Evolutionary conservation across 2,888 invertebrate species (phyloP).

Genomic region (Thysanoteuthis rhombus): DNA sequence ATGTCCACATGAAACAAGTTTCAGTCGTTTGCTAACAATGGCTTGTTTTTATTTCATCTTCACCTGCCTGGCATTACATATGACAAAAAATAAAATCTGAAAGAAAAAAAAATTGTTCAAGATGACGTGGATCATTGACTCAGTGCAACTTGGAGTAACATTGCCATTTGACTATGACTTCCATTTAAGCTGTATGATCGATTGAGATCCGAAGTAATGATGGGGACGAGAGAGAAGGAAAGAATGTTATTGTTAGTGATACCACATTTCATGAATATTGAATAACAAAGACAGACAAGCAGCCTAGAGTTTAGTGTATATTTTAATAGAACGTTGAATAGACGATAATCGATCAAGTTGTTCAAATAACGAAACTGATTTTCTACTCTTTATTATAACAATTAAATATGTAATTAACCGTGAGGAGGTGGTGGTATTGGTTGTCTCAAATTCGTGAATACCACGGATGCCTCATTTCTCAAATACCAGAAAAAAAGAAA

Average conservation of each 20-base stretch:
- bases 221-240: not conserved
- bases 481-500: not conserved
- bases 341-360: not conserved
- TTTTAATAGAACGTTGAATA: not conserved
- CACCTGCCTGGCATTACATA: too few species aligned
- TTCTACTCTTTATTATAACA: not conserved
- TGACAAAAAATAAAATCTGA: too few species aligned
- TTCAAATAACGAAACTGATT: not conserved
- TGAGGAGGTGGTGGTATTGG: not conserved
- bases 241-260: not conserved
- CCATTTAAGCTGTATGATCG: not conserved
- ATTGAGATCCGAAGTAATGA: not conserved
- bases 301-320: not conserved
- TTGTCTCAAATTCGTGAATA: not conserved
- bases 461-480: not conserved
- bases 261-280: not conserved
- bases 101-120: not conserved
- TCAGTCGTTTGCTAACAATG: too few species aligned
- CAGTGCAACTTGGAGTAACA: too few species aligned
- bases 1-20: too few species aligned
- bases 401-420: not conserved
- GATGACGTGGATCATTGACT: not conserved
- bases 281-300: not conserved
- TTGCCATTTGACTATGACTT: not conserved
- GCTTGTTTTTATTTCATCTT: too few species aligned